Percentiles rank a stretch among this genome's conserved stretches.
Conservation (phyloP, 2,113 vertebrate genomes). For the Hippocampus abdominalis region DNA sequence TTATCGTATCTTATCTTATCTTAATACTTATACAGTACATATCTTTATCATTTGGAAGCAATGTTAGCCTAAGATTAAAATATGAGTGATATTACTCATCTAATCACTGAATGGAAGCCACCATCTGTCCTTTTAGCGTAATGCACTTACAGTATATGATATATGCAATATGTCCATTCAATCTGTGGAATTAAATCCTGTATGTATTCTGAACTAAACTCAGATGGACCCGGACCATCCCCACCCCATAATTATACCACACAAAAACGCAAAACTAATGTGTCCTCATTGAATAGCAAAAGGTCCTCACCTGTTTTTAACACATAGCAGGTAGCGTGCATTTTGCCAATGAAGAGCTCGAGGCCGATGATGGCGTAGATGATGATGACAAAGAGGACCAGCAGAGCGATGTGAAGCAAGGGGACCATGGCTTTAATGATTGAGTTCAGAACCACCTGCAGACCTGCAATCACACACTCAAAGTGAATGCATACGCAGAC, state of each 20-base stretch:
- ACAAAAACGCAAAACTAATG: no score
- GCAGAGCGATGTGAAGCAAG: constrained; percentile 76
- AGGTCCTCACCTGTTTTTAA: constrained; percentile 57
- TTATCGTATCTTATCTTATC: no score
- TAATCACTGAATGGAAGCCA: constrained; percentile 52
- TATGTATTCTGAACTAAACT: constrained; percentile 4
- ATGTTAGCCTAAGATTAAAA: not conserved
- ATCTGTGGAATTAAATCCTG: constrained; percentile 27
- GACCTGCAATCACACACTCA: constrained; percentile 55
- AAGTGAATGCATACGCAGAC: not conserved
- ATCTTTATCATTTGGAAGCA: not conserved
- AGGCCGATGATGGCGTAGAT: constrained; percentile 79
- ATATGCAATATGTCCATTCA: constrained; percentile 37
- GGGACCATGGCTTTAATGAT: constrained; percentile 82
- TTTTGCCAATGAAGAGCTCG: constrained; percentile 79
- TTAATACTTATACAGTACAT: not conserved
- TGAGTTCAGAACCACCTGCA: constrained; percentile 79
- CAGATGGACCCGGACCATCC: not conserved
- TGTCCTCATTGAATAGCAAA: not conserved
- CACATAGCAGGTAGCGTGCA: constrained; percentile 73
- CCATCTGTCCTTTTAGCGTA: constrained; percentile 49
- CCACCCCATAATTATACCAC: not conserved
- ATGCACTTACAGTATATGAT: constrained; percentile 30
- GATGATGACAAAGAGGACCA: constrained; percentile 79
- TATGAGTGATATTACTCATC: constrained; percentile 27